phyloP scores from a whole-genome alignment of 2,113 vertebrate genomes.

The Lucifuga dentata region DNA sequence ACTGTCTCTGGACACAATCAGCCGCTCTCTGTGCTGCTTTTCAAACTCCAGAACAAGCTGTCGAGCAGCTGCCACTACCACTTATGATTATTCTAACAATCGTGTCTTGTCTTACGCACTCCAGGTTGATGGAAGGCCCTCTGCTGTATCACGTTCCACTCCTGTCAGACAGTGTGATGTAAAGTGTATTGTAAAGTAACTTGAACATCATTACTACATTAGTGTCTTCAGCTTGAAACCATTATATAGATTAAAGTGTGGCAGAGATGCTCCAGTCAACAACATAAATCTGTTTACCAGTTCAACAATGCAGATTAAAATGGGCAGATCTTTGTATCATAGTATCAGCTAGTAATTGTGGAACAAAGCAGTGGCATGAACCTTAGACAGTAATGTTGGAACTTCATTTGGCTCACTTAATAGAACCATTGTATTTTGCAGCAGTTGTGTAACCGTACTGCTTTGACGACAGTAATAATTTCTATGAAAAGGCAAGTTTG shows the following conservation, averaged over 20 bases:
- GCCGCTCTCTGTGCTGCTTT: constrained; percentile 3
- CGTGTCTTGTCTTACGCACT: neutral
- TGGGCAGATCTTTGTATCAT: constrained; percentile 31
- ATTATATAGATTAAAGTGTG: constrained; percentile 60
- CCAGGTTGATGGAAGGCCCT: constrained; percentile 16
- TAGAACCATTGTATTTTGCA: no score
- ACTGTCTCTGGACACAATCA: constrained; percentile 21
- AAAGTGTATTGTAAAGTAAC: constrained; percentile 51
- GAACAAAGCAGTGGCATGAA: constrained; percentile 20
- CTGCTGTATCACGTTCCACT: constrained; percentile 42
- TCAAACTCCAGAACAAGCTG: constrained; percentile 9
- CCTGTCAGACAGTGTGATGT: neutral
- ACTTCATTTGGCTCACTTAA: constrained; percentile 6
- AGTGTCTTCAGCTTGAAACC: constrained; percentile 39
- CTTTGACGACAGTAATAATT: no score
- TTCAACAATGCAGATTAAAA: constrained; percentile 55
- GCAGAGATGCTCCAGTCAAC: constrained; percentile 42
- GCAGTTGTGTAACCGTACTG: no score
- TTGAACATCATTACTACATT: constrained; percentile 40
- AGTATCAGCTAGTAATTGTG: constrained; percentile 24
- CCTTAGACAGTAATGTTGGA: constrained; percentile 27
- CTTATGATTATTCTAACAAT: constrained; percentile 19
- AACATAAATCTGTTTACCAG: constrained; percentile 56
- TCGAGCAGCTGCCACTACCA: neutral
- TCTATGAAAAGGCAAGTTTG: no score